Evolutionary conservation across 2,797 vertebrate genomes (phyloP).

Genomic region (Trachurus trachurus): DNA sequence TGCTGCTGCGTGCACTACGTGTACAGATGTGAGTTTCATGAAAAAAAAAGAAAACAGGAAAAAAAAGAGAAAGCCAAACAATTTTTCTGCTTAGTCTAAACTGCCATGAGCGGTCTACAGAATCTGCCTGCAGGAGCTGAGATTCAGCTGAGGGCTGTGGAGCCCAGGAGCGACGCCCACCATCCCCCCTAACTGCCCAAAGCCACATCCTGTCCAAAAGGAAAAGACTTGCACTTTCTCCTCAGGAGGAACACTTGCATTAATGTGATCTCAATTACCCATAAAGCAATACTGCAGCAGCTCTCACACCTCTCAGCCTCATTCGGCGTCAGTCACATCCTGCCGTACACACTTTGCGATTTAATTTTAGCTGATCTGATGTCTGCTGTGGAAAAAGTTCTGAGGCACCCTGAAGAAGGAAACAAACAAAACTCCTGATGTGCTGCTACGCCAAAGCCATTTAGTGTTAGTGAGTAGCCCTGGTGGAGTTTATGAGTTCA

Average conservation of each 20-base stretch:
- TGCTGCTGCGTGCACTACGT: slow-evolving; percentile 52
- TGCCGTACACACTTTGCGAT: slow-evolving; percentile 11
- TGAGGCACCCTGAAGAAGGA: slow-evolving; percentile 9
- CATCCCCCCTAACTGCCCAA: slow-evolving; percentile 73
- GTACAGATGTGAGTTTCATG: slow-evolving; percentile 68
- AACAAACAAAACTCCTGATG: slow-evolving; percentile 52
- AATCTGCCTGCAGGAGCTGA: slow-evolving; percentile 74
- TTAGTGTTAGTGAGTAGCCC: slow-evolving; percentile 34
- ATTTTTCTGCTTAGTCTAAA: slow-evolving; percentile 75
- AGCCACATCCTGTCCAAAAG: slow-evolving; percentile 88
- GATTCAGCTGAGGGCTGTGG: slow-evolving; percentile 72
- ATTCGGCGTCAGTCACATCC: slow-evolving; percentile 34
- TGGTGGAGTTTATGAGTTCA: slow-evolving; percentile 75
- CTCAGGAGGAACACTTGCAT: slow-evolving; percentile 76
- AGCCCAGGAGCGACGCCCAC: slow-evolving; percentile 80
- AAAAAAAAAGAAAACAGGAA: neutral
- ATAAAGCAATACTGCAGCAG: slow-evolving; percentile 56
- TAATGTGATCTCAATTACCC: slow-evolving; percentile 76
- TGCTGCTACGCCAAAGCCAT: slow-evolving; percentile 46
- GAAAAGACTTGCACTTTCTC: slow-evolving; percentile 85
- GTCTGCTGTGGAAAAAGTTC: slow-evolving; percentile 46
- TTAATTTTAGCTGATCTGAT: slow-evolving; percentile 34
- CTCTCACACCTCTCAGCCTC: slow-evolving; percentile 49
- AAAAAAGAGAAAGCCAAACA: slow-evolving; percentile 63
- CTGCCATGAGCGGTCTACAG: slow-evolving; percentile 72